Conservation (phyloP, 2,797 vertebrate species). For the Acridotheres tristis region DNA sequence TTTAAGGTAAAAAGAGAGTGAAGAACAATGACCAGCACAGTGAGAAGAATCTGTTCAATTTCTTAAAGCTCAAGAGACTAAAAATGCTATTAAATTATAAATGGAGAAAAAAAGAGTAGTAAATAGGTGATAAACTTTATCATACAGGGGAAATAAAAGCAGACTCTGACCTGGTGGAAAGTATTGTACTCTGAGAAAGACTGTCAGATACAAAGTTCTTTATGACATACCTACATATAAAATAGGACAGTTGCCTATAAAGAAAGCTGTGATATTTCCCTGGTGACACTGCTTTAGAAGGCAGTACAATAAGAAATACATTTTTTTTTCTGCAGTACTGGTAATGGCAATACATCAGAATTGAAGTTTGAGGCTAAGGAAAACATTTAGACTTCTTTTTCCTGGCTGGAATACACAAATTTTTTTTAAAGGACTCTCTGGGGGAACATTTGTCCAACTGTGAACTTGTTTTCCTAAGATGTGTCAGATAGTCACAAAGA, state of each 20-base stretch:
- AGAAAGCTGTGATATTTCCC: slow-evolving; percentile 65
- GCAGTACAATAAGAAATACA: slow-evolving; percentile 50
- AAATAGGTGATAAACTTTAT: slow-evolving; percentile 42
- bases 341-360: slow-evolving; percentile 56
- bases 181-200: slow-evolving; percentile 17
- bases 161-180: slow-evolving; percentile 38
- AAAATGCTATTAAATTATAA: slow-evolving; percentile 62
- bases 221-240: slow-evolving; percentile 63
- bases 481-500: slow-evolving; percentile 41
- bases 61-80: slow-evolving; percentile 52
- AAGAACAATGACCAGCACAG: neutral
- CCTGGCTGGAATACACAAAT: slow-evolving; percentile 38
- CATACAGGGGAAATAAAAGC: slow-evolving; percentile 23
- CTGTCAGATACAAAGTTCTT: slow-evolving; percentile 52
- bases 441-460: slow-evolving; percentile 57
- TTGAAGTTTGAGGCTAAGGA: slow-evolving; percentile 44
- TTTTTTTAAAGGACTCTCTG: slow-evolving; percentile 60
- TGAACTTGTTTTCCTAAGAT: slow-evolving; percentile 36
- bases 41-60: neutral
- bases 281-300: slow-evolving; percentile 58
- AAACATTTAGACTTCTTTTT: slow-evolving; percentile 48
- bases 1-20: slow-evolving; percentile 67
- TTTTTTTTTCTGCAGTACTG: slow-evolving; percentile 29
- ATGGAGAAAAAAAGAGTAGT: slow-evolving; percentile 26
- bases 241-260: slow-evolving; percentile 64